Percentiles rank a stretch among this genome's conserved stretches.
phyloP scores from a whole-genome alignment of 2,797 vertebrate species.

The Meriones psammophilus region DNA sequence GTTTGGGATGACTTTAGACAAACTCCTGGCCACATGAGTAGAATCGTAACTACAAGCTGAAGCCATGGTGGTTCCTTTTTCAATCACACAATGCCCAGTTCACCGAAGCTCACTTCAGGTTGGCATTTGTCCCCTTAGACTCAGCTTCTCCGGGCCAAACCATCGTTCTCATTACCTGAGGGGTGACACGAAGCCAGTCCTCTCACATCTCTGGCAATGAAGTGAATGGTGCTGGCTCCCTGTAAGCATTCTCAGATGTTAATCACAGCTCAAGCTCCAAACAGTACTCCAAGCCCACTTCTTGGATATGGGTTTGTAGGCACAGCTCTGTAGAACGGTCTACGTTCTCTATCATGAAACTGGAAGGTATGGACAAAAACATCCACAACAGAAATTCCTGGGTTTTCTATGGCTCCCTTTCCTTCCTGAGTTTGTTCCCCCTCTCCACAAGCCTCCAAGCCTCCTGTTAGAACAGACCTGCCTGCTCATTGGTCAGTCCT shows the following conservation, averaged over 20 bases:
- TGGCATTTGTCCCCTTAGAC: not conserved
- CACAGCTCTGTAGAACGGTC: not conserved
- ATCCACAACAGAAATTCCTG: not conserved
- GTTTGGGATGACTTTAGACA: not conserved
- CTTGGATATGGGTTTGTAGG: not conserved
- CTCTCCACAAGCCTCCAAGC: not conserved
- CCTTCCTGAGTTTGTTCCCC: not conserved
- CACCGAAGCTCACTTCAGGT: not conserved
- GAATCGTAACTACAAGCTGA: not conserved
- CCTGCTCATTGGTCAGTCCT: not conserved
- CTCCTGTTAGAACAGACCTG: not conserved
- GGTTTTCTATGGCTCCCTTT: not conserved
- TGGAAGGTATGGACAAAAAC: not conserved
- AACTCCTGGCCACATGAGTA: not conserved
- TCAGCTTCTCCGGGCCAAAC: too few species aligned
- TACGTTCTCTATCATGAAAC: not conserved
- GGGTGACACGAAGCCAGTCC: fast-evolving
- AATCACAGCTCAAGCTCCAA: not conserved
- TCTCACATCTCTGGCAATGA: not conserved
- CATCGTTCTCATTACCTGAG: not conserved
- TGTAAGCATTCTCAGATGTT: not conserved
- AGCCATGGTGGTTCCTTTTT: not conserved
- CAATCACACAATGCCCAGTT: not conserved
- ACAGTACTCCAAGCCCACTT: not conserved
- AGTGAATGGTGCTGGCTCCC: not conserved